Evolutionary conservation across 2,113 vertebrate species (phyloP).

Genomic region (Polyodon spathula): DNA sequence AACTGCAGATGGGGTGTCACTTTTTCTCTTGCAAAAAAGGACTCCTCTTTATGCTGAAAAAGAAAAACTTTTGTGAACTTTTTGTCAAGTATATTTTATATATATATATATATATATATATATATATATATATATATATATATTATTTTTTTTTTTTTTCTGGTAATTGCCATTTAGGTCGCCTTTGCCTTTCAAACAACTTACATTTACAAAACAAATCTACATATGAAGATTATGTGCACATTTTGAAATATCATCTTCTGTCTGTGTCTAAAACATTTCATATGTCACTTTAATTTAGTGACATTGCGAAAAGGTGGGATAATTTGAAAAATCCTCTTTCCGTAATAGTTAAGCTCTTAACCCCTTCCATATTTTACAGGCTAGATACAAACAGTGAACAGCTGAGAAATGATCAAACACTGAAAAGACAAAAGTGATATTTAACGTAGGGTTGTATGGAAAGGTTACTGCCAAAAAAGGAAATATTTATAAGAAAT

Average conservation of each 20-base stretch:
- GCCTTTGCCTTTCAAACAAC: not conserved
- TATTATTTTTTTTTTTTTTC: too few relatives aligned
- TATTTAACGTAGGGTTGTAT: too few relatives aligned
- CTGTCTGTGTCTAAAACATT: conserved; percentile 1
- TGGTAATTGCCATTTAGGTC: conserved; percentile 8
- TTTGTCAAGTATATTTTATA: conserved; percentile 6
- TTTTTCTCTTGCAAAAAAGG: conserved; percentile 17
- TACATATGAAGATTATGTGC: not conserved
- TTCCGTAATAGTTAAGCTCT: too few relatives aligned
- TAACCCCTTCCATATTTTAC: too few relatives aligned
- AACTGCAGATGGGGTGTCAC: conserved; percentile 20
- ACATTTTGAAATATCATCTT: not conserved
- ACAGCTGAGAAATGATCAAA: too few relatives aligned
- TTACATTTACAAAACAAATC: not conserved
- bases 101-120: too few relatives aligned
- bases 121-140: too few relatives aligned
- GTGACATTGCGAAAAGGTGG: conserved; percentile 4
- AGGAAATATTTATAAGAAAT: too few relatives aligned
- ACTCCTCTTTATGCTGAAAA: not conserved
- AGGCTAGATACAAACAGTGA: too few relatives aligned
- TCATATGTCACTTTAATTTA: not conserved
- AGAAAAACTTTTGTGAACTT: conserved; percentile 2
- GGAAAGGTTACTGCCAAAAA: too few relatives aligned
- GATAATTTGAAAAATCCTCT: too few relatives aligned
- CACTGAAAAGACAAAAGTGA: too few relatives aligned